Conservation (phyloP, 2,113 vertebrate genomes). For the Eudyptes chrysolophus region DNA sequence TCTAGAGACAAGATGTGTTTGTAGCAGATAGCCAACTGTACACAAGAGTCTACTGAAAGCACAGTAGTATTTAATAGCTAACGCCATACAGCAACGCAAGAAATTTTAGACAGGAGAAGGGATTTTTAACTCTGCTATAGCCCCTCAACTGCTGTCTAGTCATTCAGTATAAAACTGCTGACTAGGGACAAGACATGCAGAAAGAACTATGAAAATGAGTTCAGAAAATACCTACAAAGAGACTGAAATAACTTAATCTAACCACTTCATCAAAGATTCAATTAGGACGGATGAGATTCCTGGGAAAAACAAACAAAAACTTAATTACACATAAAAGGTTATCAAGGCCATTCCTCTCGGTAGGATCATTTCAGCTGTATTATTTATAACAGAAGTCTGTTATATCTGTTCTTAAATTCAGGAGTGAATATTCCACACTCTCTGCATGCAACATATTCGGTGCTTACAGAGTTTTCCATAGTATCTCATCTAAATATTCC, state of each 20-base stretch:
- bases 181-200: neutral
- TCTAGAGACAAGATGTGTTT: neutral
- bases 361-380: neutral
- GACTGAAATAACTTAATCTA: neutral
- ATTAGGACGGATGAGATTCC: neutral
- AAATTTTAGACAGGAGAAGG: neutral
- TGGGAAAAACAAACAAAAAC: slow-evolving; percentile 15
- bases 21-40: neutral
- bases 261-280: neutral
- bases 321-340: neutral
- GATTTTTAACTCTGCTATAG: neutral
- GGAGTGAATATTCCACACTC: neutral
- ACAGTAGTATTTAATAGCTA: neutral
- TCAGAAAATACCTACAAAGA: neutral
- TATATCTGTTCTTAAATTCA: neutral
- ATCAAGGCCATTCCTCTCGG: neutral
- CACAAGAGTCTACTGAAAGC: neutral
- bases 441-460: neutral
- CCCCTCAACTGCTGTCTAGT: neutral
- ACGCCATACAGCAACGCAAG: neutral
- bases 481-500: neutral
- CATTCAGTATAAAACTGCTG: neutral
- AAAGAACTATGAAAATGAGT: neutral
- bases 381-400: neutral
- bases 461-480: neutral